Percentiles rank a stretch among this genome's conserved stretches.
phyloP scores from a whole-genome alignment of 2,797 vertebrate genomes.

The Thripadectes ignobilis region DNA sequence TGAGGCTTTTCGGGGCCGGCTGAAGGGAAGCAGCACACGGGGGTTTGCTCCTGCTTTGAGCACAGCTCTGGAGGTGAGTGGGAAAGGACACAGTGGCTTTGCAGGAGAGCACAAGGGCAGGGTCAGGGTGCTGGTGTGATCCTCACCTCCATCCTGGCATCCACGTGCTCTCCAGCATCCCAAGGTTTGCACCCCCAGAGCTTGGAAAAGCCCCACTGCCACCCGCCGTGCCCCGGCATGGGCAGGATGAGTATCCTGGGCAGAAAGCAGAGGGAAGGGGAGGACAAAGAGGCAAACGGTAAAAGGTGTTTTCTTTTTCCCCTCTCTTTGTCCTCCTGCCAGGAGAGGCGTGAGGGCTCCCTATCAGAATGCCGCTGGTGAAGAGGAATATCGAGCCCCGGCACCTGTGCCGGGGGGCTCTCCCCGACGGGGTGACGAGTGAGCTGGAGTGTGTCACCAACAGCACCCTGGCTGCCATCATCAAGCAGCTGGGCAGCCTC shows the following conservation, averaged over 20 bases:
- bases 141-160: background rate
- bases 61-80: background rate
- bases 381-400: constrained; percentile 91
- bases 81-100: background rate
- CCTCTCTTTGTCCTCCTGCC: background rate
- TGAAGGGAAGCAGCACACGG: background rate
- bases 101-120: background rate
- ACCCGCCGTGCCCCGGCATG: fast-evolving
- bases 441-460: constrained; percentile 94
- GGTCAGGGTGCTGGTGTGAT: background rate
- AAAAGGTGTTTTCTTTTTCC: fast-evolving
- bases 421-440: constrained; percentile 88
- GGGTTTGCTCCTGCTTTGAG: background rate
- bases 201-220: background rate
- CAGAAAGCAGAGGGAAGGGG: background rate
- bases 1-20: background rate
- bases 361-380: constrained; percentile 85
- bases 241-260: background rate
- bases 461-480: constrained; percentile 91
- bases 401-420: constrained; percentile 87
- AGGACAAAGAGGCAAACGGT: fast-evolving
- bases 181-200: background rate
- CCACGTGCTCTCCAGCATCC: fast-evolving
- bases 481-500: constrained; percentile 91
- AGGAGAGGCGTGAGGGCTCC: background rate